Conservation (phyloP, 1,140 invertebrate genomes). For the Myzus persicae region DNA sequence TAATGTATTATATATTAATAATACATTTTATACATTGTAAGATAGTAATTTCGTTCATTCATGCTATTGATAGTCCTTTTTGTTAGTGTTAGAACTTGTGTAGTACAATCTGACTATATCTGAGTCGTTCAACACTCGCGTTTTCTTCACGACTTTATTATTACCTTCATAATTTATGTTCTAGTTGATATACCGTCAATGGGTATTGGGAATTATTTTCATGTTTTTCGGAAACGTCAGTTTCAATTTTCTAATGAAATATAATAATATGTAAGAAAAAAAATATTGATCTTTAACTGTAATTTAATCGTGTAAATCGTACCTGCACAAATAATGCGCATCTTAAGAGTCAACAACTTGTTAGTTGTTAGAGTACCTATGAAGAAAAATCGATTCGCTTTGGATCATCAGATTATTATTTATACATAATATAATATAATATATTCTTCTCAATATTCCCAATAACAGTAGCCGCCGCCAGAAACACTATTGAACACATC, state of each 20-base stretch:
- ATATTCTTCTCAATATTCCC: slow-evolving; percentile 18
- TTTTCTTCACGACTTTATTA: not conserved
- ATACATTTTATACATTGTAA: too few relatives aligned
- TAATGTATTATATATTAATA: too few relatives aligned
- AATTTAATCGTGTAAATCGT: slow-evolving; percentile 27
- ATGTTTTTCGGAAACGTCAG: not conserved
- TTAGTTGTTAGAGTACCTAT: slow-evolving; percentile 10
- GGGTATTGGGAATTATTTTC: not conserved
- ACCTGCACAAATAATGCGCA: not conserved
- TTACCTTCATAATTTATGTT: slow-evolving; percentile 13
- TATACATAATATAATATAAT: slow-evolving; percentile 21
- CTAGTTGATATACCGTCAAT: slow-evolving; percentile 31
- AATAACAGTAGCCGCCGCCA: not conserved
- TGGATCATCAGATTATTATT: slow-evolving; percentile 54
- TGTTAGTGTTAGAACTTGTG: not conserved
- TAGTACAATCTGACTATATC: not conserved
- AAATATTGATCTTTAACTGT: slow-evolving; percentile 35
- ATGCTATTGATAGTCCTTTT: not conserved
- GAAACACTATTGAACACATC: not conserved
- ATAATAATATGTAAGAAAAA: not conserved
- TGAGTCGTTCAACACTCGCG: not conserved
- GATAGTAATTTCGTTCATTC: not conserved
- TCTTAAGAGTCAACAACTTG: slow-evolving; percentile 26
- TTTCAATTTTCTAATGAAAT: slow-evolving; percentile 31
- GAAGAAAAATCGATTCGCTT: slow-evolving; percentile 50